A percentile compares a stretch with the other conserved stretches of the same genome.
Conservation (phyloP, 2,113 vertebrate species). For the Xenopus laevis region DNA sequence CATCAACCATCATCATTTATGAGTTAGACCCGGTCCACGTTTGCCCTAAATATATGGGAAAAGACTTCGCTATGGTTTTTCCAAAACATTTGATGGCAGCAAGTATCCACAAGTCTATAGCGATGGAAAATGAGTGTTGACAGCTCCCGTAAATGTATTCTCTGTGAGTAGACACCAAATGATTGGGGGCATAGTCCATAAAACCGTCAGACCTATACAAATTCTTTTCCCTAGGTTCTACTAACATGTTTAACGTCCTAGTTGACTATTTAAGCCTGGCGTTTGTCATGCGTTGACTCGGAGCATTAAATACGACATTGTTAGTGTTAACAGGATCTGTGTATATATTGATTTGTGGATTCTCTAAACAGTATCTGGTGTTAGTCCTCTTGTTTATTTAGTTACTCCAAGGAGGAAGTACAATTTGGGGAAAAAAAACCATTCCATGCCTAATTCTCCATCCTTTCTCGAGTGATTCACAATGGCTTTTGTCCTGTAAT, state of each 20-base stretch:
- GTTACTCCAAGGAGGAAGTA: constrained; percentile 31
- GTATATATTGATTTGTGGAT: constrained; percentile 20
- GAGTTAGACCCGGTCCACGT: too few relatives aligned
- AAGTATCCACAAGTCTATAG: too few relatives aligned
- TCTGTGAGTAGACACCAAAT: too few relatives aligned
- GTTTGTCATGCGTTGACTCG: constrained; percentile 31
- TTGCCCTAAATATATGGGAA: too few relatives aligned
- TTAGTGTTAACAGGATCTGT: constrained; percentile 37
- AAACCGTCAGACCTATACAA: constrained; percentile 10
- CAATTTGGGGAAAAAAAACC: neutral
- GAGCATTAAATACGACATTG: constrained; percentile 17
- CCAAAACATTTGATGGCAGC: too few relatives aligned
- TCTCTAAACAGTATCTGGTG: constrained; percentile 32
- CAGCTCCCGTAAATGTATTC: too few relatives aligned
- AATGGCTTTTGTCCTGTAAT: too few relatives aligned
- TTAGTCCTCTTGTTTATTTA: constrained; percentile 40
- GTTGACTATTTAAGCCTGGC: constrained; percentile 15
- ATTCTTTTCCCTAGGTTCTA: neutral
- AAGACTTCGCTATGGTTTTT: too few relatives aligned
- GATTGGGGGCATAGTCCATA: neutral
- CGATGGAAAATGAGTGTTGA: too few relatives aligned
- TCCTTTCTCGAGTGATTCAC: too few relatives aligned
- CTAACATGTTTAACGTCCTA: constrained; percentile 36
- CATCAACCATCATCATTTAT: too few relatives aligned
- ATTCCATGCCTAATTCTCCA: too few relatives aligned